Conservation (phyloP, 2,888 invertebrate species). For the Morpho achilles region DNA sequence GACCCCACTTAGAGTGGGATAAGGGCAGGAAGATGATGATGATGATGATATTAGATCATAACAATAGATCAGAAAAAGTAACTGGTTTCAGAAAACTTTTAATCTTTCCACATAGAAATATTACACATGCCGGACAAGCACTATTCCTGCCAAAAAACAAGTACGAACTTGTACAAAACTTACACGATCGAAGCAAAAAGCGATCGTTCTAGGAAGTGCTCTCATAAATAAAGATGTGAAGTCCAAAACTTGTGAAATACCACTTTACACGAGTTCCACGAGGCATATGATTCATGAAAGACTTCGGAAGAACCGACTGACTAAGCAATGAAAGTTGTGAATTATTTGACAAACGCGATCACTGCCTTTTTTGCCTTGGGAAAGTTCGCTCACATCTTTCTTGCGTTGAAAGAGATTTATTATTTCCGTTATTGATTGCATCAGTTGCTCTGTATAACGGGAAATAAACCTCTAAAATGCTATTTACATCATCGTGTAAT, state of each 20-base stretch:
- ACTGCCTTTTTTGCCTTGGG: conserved; percentile 13
- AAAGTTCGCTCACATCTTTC: conserved; percentile 12
- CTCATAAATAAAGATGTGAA: conserved; percentile 63
- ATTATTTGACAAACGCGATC: conserved; percentile 14
- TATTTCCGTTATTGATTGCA: conserved; percentile 1
- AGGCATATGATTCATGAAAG: conserved; percentile 49
- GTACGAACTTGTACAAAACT: conserved; percentile 20
- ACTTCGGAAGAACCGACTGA: conserved; percentile 28
- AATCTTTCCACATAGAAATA: conserved; percentile 10
- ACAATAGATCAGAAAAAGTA: too few species aligned
- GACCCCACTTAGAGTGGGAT: too few species aligned
- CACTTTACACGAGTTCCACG: conserved; percentile 43
- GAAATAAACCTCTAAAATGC: too few species aligned
- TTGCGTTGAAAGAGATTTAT: conserved; percentile 14
- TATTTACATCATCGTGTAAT: too few species aligned
- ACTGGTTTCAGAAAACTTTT: conserved; percentile 6
- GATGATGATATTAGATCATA: too few species aligned
- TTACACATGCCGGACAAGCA: conserved; percentile 20
- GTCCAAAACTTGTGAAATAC: conserved; percentile 37
- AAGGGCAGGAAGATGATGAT: too few species aligned
- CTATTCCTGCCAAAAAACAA: conserved; percentile 27
- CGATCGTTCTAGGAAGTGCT: conserved; percentile 53
- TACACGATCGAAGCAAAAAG: conserved; percentile 23
- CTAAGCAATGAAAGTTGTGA: conserved; percentile 59
- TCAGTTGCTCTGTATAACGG: not conserved